Percentiles rank a stretch among this genome's conserved stretches.
Evolutionary conservation across 1,140 invertebrate genomes (phyloP).

Genomic region (Cydia strobilella): DNA sequence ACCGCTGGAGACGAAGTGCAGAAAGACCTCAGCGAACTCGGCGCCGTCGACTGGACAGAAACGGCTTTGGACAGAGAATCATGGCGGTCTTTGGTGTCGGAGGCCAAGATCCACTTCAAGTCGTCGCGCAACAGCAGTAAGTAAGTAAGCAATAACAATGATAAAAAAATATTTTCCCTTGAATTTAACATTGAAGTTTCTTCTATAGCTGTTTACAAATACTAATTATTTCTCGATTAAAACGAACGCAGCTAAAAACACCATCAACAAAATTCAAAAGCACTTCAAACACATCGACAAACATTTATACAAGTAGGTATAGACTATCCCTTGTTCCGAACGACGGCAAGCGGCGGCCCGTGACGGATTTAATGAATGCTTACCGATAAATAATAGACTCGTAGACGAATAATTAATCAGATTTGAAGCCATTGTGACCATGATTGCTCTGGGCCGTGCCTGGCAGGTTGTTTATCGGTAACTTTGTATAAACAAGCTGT

Average conservation of each 20-base stretch:
- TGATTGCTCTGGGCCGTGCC: constrained; percentile 37
- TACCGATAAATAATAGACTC: constrained; percentile 58
- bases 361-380: constrained; percentile 59
- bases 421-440: constrained; percentile 44
- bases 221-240: neutral
- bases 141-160: too few relatives aligned
- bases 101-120: too few relatives aligned
- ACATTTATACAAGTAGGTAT: neutral
- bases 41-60: too few relatives aligned
- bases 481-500: constrained; percentile 27
- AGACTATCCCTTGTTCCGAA: constrained; percentile 6
- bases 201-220: too few relatives aligned
- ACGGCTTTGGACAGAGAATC: too few relatives aligned
- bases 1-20: too few relatives aligned
- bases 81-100: too few relatives aligned
- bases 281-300: constrained; percentile 13
- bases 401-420: constrained; percentile 61
- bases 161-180: too few relatives aligned
- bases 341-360: constrained; percentile 34
- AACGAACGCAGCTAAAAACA: constrained; percentile 7
- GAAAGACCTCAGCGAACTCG: too few relatives aligned
- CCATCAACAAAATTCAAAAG: neutral
- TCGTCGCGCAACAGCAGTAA: too few relatives aligned
- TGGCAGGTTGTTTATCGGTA: constrained; percentile 20
- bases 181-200: too few relatives aligned